A percentile compares a stretch with the other conserved stretches of the same genome.
Evolutionary conservation across 2,888 invertebrate genomes (phyloP).

Genomic region (Drosophila prolongata): DNA sequence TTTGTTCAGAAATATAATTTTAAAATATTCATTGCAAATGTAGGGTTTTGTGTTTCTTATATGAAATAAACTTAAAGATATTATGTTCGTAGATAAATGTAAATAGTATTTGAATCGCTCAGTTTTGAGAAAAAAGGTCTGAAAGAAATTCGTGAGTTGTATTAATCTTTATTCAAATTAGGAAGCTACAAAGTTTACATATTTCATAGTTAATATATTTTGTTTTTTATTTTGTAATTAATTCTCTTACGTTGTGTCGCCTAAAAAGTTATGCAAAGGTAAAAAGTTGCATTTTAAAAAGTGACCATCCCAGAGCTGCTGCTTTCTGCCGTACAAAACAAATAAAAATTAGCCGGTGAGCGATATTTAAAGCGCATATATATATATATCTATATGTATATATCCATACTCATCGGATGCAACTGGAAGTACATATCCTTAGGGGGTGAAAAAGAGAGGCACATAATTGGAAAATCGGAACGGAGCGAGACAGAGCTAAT

Average conservation of each 20-base stretch:
- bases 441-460: conserved; percentile 46
- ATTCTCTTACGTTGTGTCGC: conserved; percentile 60
- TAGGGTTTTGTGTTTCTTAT: too few species aligned
- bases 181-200: conserved; percentile 75
- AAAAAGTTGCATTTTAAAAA: conserved; percentile 70
- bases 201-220: conserved; percentile 48
- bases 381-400: neutral
- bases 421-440: conserved; percentile 19
- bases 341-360: conserved; percentile 13
- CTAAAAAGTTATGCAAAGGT: conserved; percentile 69
- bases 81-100: too few species aligned
- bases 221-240: conserved; percentile 22
- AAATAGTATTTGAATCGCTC: too few species aligned
- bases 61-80: too few species aligned
- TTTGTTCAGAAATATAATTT: too few species aligned
- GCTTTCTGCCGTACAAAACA: conserved; percentile 15
- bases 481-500: conserved; percentile 23
- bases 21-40: too few species aligned
- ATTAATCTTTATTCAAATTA: conserved; percentile 74
- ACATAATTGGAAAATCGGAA: conserved; percentile 26
- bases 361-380: conserved; percentile 5
- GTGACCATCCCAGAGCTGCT: conserved; percentile 25
- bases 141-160: conserved; percentile 3
- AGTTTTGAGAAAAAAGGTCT: too few species aligned
- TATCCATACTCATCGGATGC: neutral